A percentile compares a stretch with the other conserved stretches of the same genome.
Evolutionary conservation across 2,113 vertebrate species (phyloP).

Genomic region (Megaptera novaeangliae): DNA sequence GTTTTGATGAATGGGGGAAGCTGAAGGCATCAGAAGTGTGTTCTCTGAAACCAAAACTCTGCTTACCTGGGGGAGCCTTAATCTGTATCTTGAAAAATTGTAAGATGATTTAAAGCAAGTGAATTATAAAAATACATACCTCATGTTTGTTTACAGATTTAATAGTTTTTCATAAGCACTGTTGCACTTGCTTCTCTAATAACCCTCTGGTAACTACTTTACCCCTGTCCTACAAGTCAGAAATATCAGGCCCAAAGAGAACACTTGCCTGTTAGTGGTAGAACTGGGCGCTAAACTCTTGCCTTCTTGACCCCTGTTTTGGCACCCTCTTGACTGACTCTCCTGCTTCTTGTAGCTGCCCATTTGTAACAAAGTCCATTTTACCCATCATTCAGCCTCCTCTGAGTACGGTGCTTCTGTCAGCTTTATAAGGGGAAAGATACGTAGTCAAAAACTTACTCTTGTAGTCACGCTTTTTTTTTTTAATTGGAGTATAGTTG

Average conservation of each 20-base stretch:
- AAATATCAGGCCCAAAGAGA: neutral
- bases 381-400: neutral
- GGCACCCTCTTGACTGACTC: neutral
- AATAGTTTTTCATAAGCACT: neutral
- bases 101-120: neutral
- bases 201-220: neutral
- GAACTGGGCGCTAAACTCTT: neutral
- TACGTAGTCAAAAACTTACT: neutral
- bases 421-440: neutral
- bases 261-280: neutral
- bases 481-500: too few species aligned
- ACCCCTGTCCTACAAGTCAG: neutral
- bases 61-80: neutral
- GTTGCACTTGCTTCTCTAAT: neutral
- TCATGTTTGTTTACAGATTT: neutral
- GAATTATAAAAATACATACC: neutral
- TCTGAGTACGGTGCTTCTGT: neutral
- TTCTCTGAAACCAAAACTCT: neutral
- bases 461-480: neutral
- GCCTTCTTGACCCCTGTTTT: neutral
- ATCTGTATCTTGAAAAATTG: neutral
- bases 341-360: neutral
- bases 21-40: neutral
- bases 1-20: neutral
- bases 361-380: neutral